These are phyloP conservation scores for Jacana jacana DNA, from an alignment of 2,113 vertebrate species.

Conservation along the genomic window DNA sequence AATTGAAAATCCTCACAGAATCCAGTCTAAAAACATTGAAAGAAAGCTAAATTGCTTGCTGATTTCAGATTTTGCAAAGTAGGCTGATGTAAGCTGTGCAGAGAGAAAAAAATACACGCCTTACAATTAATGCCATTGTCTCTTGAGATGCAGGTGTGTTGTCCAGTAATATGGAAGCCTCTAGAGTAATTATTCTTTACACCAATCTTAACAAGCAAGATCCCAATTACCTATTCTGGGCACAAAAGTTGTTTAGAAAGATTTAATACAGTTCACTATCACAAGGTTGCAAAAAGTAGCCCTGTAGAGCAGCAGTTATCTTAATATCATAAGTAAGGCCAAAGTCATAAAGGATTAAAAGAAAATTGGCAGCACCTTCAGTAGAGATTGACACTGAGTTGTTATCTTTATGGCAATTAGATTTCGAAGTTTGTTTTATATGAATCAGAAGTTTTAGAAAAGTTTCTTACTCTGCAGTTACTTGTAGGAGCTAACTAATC, in stretches of 20 bases:
- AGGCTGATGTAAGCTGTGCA: constrained; percentile 74
- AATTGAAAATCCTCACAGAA: neutral
- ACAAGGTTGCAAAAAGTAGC: neutral
- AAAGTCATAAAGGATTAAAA: neutral
- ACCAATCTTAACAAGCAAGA: constrained; percentile 74
- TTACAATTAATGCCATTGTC: constrained; percentile 80
- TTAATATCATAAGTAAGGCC: neutral
- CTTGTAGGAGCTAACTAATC: neutral
- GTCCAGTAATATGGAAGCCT: constrained; percentile 75
- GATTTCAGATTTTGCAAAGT: constrained; percentile 75
- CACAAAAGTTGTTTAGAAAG: neutral
- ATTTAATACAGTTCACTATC: constrained; percentile 19
- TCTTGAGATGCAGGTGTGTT: constrained; percentile 79
- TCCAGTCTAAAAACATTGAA: neutral
- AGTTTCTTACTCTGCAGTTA: neutral
- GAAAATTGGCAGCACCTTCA: neutral
- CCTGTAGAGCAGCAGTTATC: neutral
- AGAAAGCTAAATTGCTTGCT: constrained; percentile 31
- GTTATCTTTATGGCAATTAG: neutral
- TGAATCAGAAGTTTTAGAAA: neutral
- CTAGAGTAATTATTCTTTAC: constrained; percentile 79
- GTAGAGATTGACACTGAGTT: neutral
- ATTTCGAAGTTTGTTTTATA: neutral
- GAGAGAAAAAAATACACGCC: neutral
- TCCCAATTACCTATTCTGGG: constrained; percentile 56